Evolutionary conservation across 2,797 vertebrate species (phyloP).

Genomic region (Falco columbarius): DNA sequence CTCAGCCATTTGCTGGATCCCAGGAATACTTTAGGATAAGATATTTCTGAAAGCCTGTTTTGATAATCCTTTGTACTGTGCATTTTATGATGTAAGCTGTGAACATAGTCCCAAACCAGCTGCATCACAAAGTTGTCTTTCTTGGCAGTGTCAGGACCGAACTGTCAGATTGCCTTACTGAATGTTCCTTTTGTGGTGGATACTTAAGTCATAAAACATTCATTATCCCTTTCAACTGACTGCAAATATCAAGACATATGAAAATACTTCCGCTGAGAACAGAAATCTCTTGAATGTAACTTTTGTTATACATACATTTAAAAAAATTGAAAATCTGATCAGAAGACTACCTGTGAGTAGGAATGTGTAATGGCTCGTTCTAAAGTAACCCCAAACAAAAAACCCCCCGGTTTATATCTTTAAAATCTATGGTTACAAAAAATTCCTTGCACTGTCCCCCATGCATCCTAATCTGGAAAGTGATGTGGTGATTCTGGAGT

Average conservation of each 20-base stretch:
- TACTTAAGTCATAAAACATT: not conserved
- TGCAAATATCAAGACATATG: not conserved
- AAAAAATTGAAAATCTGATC: not conserved
- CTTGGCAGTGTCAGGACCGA: not conserved
- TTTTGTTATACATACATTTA: not conserved
- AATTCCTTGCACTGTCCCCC: not conserved
- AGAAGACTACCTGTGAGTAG: not conserved
- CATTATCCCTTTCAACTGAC: not conserved
- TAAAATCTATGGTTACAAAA: not conserved
- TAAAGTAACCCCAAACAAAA: slow-evolving; percentile 3
- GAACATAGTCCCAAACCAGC: not conserved
- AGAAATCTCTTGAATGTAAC: not conserved
- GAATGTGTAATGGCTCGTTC: not conserved
- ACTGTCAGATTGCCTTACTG: not conserved
- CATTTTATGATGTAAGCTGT: not conserved
- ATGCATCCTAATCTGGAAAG: not conserved
- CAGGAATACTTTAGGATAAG: not conserved
- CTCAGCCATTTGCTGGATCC: not conserved
- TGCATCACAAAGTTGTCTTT: not conserved
- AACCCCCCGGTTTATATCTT: not conserved
- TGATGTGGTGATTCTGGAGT: not conserved
- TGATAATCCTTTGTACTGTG: not conserved
- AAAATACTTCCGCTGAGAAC: slow-evolving; percentile 1
- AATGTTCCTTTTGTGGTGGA: not conserved
- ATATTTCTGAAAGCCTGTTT: slow-evolving; percentile 5